Evolutionary conservation across 2,113 vertebrate genomes (phyloP).

Genomic region (Chaenogobius annularis): DNA sequence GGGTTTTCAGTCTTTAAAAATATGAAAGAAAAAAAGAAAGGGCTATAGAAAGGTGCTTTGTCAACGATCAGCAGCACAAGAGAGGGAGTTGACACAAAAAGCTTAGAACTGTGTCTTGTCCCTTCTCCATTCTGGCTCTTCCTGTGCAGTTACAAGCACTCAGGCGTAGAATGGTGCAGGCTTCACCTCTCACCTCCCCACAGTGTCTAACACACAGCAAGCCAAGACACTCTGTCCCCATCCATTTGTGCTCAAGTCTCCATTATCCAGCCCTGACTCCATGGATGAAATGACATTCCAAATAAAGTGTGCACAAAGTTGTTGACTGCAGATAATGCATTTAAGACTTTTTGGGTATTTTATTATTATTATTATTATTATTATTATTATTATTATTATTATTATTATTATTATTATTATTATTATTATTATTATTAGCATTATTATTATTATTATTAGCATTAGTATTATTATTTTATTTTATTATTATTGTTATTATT

Average conservation of each 20-base stretch:
- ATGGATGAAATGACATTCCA: constrained; percentile 32
- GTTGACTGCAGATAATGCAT: constrained; percentile 43
- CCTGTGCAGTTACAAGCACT: constrained; percentile 32
- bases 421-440: constrained; percentile 37
- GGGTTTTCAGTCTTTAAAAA: too few relatives aligned
- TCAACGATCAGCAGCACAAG: constrained; percentile 3
- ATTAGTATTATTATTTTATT: constrained; percentile 38
- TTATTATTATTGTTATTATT: constrained; percentile 28
- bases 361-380: constrained; percentile 43
- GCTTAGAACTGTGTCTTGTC: not conserved
- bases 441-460: constrained; percentile 43
- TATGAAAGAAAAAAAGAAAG: too few relatives aligned
- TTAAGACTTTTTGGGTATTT: constrained; percentile 9
- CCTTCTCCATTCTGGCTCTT: constrained; percentile 34
- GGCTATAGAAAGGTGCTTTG: not conserved
- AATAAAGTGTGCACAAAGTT: constrained; percentile 41
- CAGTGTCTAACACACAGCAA: constrained; percentile 52
- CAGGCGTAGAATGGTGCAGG: constrained; percentile 55
- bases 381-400: constrained; percentile 28
- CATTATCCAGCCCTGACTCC: constrained; percentile 35
- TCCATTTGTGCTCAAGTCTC: constrained; percentile 31
- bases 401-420: constrained; percentile 37
- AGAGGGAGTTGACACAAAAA: constrained; percentile 2
- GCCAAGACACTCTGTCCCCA: constrained; percentile 40
- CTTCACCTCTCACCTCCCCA: constrained; percentile 54